Base-by-base conservation (phyloP, 2,888 invertebrate species). In the Macrosoma leucophasiata region DNA sequence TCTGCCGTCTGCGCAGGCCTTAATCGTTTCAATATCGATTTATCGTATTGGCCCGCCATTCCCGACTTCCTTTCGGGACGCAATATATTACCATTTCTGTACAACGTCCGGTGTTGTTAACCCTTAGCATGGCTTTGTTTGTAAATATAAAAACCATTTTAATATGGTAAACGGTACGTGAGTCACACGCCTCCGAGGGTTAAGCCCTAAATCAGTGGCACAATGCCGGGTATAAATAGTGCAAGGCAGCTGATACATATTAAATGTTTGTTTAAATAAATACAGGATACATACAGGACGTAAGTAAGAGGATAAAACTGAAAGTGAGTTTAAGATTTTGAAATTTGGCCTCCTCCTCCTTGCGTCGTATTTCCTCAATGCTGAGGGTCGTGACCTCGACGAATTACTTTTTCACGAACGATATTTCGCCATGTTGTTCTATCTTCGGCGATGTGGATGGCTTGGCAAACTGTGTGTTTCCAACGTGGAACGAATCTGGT, bases 91-190 rank as follows among this genome's bases (percentile, higher is more conserved):
- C 67, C 69, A 61, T 65, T 63, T 55, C 58, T 62, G 66, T 57
- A 58, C 55, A 55, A 62, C 70, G 63, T 78, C 78, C 78, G 74
- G 77, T 66, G 68, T 52, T 62, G 61, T 67, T 64, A 69, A 72
- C 72, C 69, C 68, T 57, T 52, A 23, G 43, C 43, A 52, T 43
- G 45, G 62, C 68, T 74, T 76, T 77, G 76, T 77, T 77, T 76
- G 72, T 75, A 75, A 76, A 78, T 76, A 75, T 55, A 56, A 57
- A 57, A 58, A 62, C 58, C 62, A 52, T 59, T 59, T 65, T 66
- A 62, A 70, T 72, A 75, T 73, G 69, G 63, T 64, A 68, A 67
- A 50, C 52, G 39, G 42, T 55, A 59, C 61, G 65, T 74, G 74
- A 73, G 56, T 66, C 67, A 65, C 53, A 31, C 38, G 42, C 29